Base-by-base conservation (phyloP, 2,888 invertebrate genomes). In the Tryphoninae sp. region DNA sequence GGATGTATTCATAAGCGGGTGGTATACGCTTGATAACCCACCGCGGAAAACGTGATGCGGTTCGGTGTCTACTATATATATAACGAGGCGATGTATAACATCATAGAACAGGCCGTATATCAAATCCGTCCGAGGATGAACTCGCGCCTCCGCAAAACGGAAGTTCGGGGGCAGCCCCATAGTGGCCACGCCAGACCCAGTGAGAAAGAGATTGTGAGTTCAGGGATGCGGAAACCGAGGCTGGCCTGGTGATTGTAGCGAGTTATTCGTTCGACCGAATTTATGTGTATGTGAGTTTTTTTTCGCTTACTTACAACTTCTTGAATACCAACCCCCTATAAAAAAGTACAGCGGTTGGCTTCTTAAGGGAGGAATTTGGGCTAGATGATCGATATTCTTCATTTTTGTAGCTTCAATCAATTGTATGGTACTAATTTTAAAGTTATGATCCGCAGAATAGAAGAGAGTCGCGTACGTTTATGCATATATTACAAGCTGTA, bases 51-150 rank as follows among this genome's bases (percentile, higher is more conserved):
- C 71, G 65, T 59, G 59, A 76, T 76, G 75, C 59, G 75, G 75
- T 80, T 51, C 22, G 13, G 65, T 40, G 59, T 58, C 11, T 49
- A 71, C 40, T 33, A 16, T 33, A 33, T 33, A 33, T 33, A 33
- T 33, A 33, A 33, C 33, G 33, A 33, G 1, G 33, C 7, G 6
- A 33, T 33, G 86, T 87, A 88, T 89, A 86, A 84, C 85, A 86
- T 84, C 85, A 84, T 78, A 76, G 71, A 77, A 76, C 45, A 45
- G 45, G 72, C 84, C 87, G 86, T 90, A 88, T 88, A 89, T 89
- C 88, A 89, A 88, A 89, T 86, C 86, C 86, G 89, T 87, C 87
- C 87, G 88, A 64, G 53, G 61, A 75, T 74, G 61, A 42, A 68
- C 69, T 78, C 65, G 64, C 64, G 58, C 51, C 49, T 61, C 45